phyloP scores from a whole-genome alignment of 2,888 invertebrate species.

The Formica aserva region DNA sequence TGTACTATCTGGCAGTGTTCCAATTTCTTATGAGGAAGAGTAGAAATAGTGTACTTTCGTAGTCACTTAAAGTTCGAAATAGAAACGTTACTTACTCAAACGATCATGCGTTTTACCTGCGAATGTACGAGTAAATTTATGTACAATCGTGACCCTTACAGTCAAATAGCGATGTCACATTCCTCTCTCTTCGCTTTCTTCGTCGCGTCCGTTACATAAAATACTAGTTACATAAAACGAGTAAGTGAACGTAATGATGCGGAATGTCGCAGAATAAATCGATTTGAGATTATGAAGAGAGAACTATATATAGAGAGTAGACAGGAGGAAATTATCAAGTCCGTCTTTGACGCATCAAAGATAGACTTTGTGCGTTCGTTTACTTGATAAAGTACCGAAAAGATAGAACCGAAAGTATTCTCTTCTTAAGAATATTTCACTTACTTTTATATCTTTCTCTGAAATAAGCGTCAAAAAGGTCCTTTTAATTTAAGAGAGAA shows the following conservation, averaged over 20 bases:
- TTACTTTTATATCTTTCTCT: too few species aligned
- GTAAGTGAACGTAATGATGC: not conserved
- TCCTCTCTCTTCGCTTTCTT: not conserved
- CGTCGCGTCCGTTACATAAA: not conserved
- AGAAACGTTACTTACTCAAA: not conserved
- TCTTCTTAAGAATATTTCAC: too few species aligned
- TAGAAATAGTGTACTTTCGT: conserved; percentile 11
- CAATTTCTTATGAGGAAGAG: not conserved
- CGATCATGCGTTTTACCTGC: not conserved
- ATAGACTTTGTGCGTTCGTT: not conserved
- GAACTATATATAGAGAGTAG: not conserved
- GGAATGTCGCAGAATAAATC: not conserved
- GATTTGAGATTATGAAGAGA: not conserved
- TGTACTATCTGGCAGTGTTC: not conserved
- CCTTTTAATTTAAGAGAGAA: too few species aligned
- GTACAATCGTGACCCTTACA: not conserved
- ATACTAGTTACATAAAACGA: not conserved
- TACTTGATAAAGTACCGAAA: not conserved
- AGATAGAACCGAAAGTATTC: too few species aligned
- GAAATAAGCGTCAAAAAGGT: too few species aligned
- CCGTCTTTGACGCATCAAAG: not conserved
- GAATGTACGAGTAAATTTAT: not conserved
- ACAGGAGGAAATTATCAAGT: conserved; percentile 6
- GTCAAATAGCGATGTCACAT: not conserved
- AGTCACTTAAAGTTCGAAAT: not conserved